These are phyloP conservation scores for Drosophila chauvacae DNA, from an alignment of 1,140 invertebrate species.

Conservation along the genomic window DNA sequence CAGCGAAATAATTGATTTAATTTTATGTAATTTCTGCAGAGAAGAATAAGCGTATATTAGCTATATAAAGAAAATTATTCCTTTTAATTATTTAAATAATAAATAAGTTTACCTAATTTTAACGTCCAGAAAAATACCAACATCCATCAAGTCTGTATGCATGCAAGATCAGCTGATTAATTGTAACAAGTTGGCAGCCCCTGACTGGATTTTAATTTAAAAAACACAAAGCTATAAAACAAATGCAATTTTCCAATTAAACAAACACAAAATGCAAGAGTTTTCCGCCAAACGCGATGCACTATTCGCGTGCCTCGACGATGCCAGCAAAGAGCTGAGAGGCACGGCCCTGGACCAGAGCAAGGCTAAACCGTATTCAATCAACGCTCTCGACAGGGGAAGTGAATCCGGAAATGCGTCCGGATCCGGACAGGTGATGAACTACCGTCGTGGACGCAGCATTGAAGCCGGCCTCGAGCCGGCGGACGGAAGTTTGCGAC, in stretches of 20 bases:
- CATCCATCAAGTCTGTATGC: neutral
- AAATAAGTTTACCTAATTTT: no score
- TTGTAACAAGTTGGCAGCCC: slow-evolving; percentile 34
- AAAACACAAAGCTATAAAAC: neutral
- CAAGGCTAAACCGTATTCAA: slow-evolving; percentile 42
- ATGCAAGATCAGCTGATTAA: slow-evolving; percentile 43
- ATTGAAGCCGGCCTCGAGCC: slow-evolving; percentile 33
- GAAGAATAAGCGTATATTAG: no score
- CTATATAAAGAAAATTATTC: neutral
- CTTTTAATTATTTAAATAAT: neutral
- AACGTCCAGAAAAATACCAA: neutral
- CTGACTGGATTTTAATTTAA: neutral
- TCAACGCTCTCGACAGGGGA: slow-evolving; percentile 62
- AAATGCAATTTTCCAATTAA: slow-evolving; percentile 6
- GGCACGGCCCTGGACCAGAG: slow-evolving; percentile 85
- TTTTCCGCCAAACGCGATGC: slow-evolving; percentile 86
- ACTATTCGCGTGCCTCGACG: slow-evolving; percentile 86
- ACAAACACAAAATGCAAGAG: slow-evolving; percentile 73
- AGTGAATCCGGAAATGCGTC: slow-evolving; percentile 20
- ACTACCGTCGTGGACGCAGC: slow-evolving; percentile 60
- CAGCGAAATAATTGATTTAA: no score
- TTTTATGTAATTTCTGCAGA: no score
- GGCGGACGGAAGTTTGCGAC: slow-evolving; percentile 84
- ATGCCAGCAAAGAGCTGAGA: slow-evolving; percentile 85
- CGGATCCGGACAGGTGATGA: slow-evolving; percentile 47